phyloP scores from a whole-genome alignment of 2,797 vertebrate genomes.

The Xenopus petersii region DNA sequence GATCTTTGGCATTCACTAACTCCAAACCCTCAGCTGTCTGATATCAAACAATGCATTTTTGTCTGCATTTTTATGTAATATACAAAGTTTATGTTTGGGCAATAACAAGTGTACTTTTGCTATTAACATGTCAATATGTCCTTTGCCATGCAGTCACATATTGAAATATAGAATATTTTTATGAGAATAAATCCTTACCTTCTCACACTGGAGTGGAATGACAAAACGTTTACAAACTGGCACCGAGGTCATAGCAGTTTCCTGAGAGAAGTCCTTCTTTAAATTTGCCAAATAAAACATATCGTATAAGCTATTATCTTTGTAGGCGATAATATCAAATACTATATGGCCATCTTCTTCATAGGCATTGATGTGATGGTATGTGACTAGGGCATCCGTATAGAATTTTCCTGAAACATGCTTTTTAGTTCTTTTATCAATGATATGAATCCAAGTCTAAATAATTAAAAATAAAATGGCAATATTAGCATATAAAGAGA shows the following conservation, averaged over 20 bases:
- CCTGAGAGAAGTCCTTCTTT: conserved; percentile 56
- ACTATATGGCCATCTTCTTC: conserved; percentile 80
- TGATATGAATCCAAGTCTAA: conserved; percentile 84
- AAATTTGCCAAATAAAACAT: conserved; percentile 86
- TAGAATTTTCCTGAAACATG: conserved; percentile 66
- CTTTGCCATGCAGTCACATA: no score
- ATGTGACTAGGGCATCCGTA: conserved; percentile 76
- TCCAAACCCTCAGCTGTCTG: no score
- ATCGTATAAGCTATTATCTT: conserved; percentile 79
- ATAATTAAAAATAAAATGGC: conserved; percentile 16
- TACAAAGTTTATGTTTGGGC: no score
- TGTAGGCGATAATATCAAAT: conserved; percentile 80
- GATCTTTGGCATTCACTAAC: no score
- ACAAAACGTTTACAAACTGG: conserved; percentile 77
- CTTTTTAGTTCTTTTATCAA: conserved; percentile 78
- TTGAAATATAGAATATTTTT: no score
- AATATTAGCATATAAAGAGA: no score
- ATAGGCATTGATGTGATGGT: conserved; percentile 91
- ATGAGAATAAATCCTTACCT: conserved; percentile 65
- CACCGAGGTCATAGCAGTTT: conserved; percentile 51
- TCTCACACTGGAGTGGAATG: conserved; percentile 70
- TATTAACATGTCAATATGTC: no score
- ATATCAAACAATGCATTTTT: no score
- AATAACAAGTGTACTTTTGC: no score
- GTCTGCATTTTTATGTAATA: no score